These are phyloP conservation scores for Atrina japonica DNA, from an alignment of 2,888 invertebrate species.

Conservation along the genomic window DNA sequence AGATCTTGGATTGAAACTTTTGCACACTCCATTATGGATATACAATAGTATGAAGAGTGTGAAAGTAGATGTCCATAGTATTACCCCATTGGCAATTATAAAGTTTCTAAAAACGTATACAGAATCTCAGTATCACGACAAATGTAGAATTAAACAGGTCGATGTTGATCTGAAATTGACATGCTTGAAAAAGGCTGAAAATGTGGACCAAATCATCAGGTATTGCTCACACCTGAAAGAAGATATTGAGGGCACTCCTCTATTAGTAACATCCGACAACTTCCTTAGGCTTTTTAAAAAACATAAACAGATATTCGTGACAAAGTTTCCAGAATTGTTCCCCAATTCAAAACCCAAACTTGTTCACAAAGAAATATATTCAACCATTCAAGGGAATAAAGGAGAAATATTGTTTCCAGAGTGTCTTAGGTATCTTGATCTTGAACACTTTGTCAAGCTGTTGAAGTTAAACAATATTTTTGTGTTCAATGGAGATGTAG, in stretches of 20 bases:
- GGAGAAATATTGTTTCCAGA: no score
- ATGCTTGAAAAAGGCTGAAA: not conserved
- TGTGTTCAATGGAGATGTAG: no score
- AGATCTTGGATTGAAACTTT: conserved; percentile 29
- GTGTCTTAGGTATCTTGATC: not conserved
- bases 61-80: not conserved
- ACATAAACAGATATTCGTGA: not conserved
- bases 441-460: not conserved
- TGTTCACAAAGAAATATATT: not conserved
- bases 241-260: conserved; percentile 3
- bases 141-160: conserved; percentile 5
- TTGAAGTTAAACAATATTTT: no score
- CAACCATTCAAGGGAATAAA: not conserved
- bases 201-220: not conserved
- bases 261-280: conserved; percentile 9
- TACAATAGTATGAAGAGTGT: conserved; percentile 11
- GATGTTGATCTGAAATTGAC: not conserved
- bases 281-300: not conserved
- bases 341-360: not conserved
- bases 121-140: not conserved
- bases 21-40: conserved; percentile 20
- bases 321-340: not conserved
- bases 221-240: conserved; percentile 1
- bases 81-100: not conserved
- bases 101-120: conserved; percentile 4